phyloP scores from a whole-genome alignment of 2,113 vertebrate genomes.

The Gambusia holbrooki region DNA sequence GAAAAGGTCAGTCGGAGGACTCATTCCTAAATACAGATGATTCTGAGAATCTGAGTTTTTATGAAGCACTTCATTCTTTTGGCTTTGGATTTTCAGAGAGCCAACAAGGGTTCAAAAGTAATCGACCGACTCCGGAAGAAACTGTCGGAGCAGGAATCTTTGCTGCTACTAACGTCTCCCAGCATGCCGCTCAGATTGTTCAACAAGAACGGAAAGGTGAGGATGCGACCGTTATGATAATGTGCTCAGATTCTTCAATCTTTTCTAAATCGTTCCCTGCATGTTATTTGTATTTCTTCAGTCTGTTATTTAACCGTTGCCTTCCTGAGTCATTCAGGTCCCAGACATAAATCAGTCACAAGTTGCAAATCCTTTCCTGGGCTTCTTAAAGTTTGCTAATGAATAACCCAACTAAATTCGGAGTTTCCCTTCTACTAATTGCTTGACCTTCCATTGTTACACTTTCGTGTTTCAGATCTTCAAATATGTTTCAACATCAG shows the following conservation, averaged over 20 bases:
- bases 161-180: conserved; percentile 92
- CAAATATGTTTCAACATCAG: neutral
- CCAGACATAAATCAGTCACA: neutral
- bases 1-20: conserved; percentile 85
- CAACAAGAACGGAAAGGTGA: conserved; percentile 94
- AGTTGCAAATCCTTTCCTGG: no score
- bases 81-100: conserved; percentile 79
- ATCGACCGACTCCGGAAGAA: conserved; percentile 96
- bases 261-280: neutral
- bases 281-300: neutral
- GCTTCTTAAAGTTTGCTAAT: no score
- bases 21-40: neutral
- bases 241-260: neutral
- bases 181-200: conserved; percentile 92
- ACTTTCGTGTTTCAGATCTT: neutral
- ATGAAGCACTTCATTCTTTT: conserved; percentile 23
- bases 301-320: neutral
- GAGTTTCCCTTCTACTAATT: no score
- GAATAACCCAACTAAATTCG: no score
- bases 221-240: conserved; percentile 3
- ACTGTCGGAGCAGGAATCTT: conserved; percentile 93
- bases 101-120: conserved; percentile 94
- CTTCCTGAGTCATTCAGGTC: no score
- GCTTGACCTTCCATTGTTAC: neutral
- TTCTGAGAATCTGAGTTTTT: neutral